Base-by-base conservation (phyloP, 2,888 invertebrate genomes). In the Hemaris fuciformis region DNA sequence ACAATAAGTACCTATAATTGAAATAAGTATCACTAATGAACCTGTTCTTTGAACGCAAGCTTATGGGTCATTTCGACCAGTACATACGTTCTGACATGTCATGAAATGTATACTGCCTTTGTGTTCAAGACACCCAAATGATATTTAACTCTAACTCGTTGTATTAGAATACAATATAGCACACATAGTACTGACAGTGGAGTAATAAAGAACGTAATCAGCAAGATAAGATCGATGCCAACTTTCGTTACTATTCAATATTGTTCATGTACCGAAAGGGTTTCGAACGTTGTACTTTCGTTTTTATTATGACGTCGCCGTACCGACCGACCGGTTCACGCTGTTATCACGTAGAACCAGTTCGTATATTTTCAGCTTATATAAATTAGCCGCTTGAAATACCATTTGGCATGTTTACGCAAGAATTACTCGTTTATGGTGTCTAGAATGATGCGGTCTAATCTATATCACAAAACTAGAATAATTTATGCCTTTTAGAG, bases 221-320 rank as follows among this genome's bases (percentile, higher is more conserved):
- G 23, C 23, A 22, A 23, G 46, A 61, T 57, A 46, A 8, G 22
- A 57, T 57, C 61, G 57, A 61, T 57, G 41, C 57, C 18, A 46
- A 61, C 61, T 58, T 57, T 61, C 46, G 61, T 53, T 60, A 57
- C 57, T 61, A 41, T 57, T 57, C 61, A 34, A 61, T 61, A 57
- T 72, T 63, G 73, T 73, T 75, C 71, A 70, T 62, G 61, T 69
- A 65, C 65, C 62, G 59, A 59, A 71, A 71, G 73, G 71, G 69
- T 71, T 66, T 68, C 48, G 64, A 70, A 67, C 64, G 64, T 62
- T 43, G 57, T 60, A 76, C 80, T 80, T 79, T 81, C 79, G 66
- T 68, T 80, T 80, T 80, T 72, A 69, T 71, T 72, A 57, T 62
- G 57, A 62, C 41, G 48, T 63, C 66, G 62, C 65, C 61, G 57